Base-by-base conservation (phyloP, 2,797 vertebrate species). In the Chelon auratus region DNA sequence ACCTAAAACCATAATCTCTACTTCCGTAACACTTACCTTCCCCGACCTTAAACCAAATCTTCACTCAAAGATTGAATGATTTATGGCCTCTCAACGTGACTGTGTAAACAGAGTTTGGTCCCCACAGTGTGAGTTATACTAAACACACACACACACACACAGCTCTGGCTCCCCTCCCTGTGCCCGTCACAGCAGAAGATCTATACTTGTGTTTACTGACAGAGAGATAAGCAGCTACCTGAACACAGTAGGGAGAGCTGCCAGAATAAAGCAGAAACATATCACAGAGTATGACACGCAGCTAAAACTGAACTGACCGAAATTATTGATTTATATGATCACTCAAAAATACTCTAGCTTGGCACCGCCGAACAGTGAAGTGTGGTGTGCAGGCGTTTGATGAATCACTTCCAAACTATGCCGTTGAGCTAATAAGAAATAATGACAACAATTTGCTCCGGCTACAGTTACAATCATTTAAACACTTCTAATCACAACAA, bases 211-310 rank as follows among this genome's bases (percentile, higher is more conserved):
- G 54, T 24, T 59, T 11, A 45, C 57, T 30, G 67, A 53, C 82
- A 64, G 17, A 64, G 36, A 81, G 67, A 89, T 82, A 78, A 86
- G 82, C 57, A 77, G 81, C 53, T 56, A 66, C 40, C 62, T 50
- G 68, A 57, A 68, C 57, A 65, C 22, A 51, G 58, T 18, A 63
- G 64, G 30, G 62, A 57, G n/a, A 71, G 75, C 36, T 76, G 81
- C 57, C 69, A 65, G 50, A 50, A 63, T 55, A 42, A 53, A 77
- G 53, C 69, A 42, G 36, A 30, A 55, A 48, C n/a, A 45, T 9
- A 51, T 64, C 56, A 59, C 24, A 24, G 42, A 57, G 54, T 47
- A 17, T 37, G 45, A 36, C 33, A 53, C 12, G 1, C 33, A 62
- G 11, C 36, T 10, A 7, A n/a, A 50, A 68, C 24, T 39, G 17